Percentiles rank a stretch among this genome's conserved stretches.
Evolutionary conservation across 2,888 invertebrate species (phyloP).

Genomic region (Encarsia formosa): DNA sequence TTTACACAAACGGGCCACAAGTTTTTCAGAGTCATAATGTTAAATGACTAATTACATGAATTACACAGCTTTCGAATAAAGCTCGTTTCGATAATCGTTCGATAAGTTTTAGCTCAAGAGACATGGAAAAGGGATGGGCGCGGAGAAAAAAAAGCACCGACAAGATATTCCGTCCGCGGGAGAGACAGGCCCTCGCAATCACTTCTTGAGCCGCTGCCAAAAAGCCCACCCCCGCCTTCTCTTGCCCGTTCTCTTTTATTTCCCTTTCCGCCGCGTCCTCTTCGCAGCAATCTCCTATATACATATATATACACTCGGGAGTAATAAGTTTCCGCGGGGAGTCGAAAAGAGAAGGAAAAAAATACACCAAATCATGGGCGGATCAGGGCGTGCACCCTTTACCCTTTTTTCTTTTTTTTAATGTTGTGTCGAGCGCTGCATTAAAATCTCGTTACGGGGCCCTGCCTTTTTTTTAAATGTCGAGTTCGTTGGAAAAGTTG

Average conservation of each 20-base stretch:
- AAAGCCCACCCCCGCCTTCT: slow-evolving; percentile 11
- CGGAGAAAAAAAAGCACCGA: slow-evolving; percentile 27
- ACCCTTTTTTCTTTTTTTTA: too few species aligned
- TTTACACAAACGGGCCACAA: too few species aligned
- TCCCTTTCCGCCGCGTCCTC: background rate
- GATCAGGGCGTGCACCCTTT: too few species aligned
- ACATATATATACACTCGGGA: background rate
- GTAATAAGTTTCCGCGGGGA: slow-evolving; percentile 2
- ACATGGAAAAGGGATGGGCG: slow-evolving; percentile 28
- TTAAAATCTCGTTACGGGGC: too few species aligned
- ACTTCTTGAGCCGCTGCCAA: slow-evolving; percentile 48
- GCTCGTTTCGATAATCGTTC: too few species aligned
- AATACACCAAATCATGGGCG: background rate
- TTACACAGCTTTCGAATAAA: too few species aligned
- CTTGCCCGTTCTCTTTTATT: background rate
- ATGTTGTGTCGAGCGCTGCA: too few species aligned
- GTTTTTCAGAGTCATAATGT: too few species aligned
- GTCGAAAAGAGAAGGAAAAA: background rate
- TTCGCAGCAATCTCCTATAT: background rate
- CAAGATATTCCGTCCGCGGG: slow-evolving; percentile 43
- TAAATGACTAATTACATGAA: too few species aligned
- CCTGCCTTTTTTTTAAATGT: too few species aligned
- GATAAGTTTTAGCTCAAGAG: too few species aligned
- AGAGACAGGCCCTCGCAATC: slow-evolving; percentile 48
- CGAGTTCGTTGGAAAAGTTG: too few species aligned